Percentiles rank a stretch among this genome's conserved stretches.
Evolutionary conservation across 2,888 invertebrate genomes (phyloP).

Genomic region (Ernsta delagoae): DNA sequence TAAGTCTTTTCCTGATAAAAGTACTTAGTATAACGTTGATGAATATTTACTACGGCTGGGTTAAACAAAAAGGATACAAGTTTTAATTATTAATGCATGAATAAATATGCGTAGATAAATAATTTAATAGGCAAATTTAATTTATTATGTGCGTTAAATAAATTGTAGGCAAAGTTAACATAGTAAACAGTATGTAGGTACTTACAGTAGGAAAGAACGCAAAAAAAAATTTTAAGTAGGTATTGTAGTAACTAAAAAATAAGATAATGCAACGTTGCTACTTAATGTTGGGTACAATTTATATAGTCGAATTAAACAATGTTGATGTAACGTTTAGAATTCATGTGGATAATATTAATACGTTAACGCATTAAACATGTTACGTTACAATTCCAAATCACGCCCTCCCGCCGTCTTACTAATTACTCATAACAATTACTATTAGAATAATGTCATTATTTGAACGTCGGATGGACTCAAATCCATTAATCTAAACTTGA

Average conservation of each 20-base stretch:
- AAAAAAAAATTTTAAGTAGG: too few species aligned
- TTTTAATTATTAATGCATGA: background rate
- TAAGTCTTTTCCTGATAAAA: slow-evolving; percentile 11
- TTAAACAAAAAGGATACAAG: background rate
- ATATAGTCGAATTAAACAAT: background rate
- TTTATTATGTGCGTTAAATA: too few species aligned
- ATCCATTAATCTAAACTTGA: slow-evolving; percentile 75
- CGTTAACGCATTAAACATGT: slow-evolving; percentile 16
- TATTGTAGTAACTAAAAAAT: background rate
- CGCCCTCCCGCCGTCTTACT: slow-evolving; percentile 55
- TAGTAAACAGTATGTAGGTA: too few species aligned
- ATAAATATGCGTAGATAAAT: background rate
- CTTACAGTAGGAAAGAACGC: too few species aligned
- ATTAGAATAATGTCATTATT: slow-evolving; percentile 56
- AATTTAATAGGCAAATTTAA: background rate
- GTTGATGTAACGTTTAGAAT: slow-evolving; percentile 7
- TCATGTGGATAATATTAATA: slow-evolving; percentile 15
- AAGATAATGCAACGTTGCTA: background rate
- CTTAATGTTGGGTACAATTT: background rate
- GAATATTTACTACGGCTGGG: background rate
- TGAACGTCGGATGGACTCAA: slow-evolving; percentile 53
- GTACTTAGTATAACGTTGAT: slow-evolving; percentile 1
- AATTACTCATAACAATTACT: slow-evolving; percentile 65
- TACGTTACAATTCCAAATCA: slow-evolving; percentile 43
- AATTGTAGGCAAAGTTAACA: too few species aligned